Percentiles rank a stretch among this genome's conserved stretches.
Evolutionary conservation across 1,140 invertebrate species (phyloP).

Genomic region (Heliconius melpomene): DNA sequence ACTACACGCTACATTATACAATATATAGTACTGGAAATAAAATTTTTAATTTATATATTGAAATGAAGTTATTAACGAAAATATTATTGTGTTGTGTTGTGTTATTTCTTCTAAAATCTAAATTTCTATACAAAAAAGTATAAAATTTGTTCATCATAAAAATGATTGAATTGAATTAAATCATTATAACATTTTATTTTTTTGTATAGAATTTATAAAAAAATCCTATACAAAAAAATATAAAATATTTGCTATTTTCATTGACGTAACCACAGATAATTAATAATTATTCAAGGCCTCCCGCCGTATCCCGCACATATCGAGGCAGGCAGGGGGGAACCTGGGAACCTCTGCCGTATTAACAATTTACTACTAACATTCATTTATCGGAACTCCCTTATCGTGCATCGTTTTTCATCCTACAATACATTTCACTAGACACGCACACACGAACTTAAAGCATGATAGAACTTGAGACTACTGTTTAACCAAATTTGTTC

Average conservation of each 20-base stretch:
- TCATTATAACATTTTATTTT: no score
- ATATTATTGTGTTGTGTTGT: no score
- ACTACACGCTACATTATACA: background rate
- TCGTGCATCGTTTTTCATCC: constrained; percentile 28
- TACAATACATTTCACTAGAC: constrained; percentile 45
- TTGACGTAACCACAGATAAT: background rate
- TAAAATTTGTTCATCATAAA: background rate
- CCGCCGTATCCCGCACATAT: no score
- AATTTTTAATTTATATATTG: background rate
- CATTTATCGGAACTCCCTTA: constrained; percentile 46
- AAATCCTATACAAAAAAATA: background rate
- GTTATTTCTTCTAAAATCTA: background rate
- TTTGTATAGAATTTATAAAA: background rate
- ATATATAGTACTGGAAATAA: background rate
- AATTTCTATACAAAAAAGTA: constrained; percentile 4
- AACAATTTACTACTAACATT: constrained; percentile 10
- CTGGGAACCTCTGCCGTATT: background rate
- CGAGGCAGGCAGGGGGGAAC: no score
- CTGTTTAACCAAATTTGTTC: constrained; percentile 72
- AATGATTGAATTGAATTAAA: no score
- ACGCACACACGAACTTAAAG: constrained; percentile 72
- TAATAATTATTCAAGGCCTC: background rate
- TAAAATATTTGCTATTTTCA: background rate
- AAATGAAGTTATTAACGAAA: background rate
- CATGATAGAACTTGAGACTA: constrained; percentile 72